Evolutionary conservation across 2,113 vertebrate genomes (phyloP).

Genomic region (Lampris incognitus): DNA sequence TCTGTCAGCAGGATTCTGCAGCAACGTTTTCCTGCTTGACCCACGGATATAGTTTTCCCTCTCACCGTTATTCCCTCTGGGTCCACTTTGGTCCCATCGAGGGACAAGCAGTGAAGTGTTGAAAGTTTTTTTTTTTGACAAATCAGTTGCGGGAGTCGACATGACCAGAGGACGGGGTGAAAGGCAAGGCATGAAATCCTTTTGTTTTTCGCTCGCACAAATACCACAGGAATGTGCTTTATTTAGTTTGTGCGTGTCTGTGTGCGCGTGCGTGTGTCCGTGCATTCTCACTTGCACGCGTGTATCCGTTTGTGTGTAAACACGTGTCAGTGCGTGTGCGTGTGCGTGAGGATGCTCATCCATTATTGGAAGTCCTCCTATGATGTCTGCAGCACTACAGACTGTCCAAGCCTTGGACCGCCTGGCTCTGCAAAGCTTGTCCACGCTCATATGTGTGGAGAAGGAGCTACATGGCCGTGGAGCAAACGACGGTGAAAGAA

Average conservation of each 20-base stretch:
- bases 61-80: neutral
- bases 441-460: constrained; percentile 38
- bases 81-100: neutral
- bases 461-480: constrained; percentile 26
- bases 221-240: constrained; percentile 80
- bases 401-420: constrained; percentile 57
- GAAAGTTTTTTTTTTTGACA: constrained; percentile 67
- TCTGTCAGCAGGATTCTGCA: constrained; percentile 44
- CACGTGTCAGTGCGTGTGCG: constrained; percentile 32
- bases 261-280: constrained; percentile 39
- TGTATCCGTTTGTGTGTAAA: constrained; percentile 32
- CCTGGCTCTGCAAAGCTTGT: constrained; percentile 54
- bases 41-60: neutral
- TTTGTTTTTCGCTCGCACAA: constrained; percentile 77
- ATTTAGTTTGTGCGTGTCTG: constrained; percentile 42
- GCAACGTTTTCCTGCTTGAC: neutral
- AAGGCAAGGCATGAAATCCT: constrained; percentile 67
- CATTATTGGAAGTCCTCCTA: constrained; percentile 62
- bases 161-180: constrained; percentile 54
- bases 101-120: constrained; percentile 46
- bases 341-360: constrained; percentile 60
- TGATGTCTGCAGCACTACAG: constrained; percentile 65
- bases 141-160: constrained; percentile 47
- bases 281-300: neutral
- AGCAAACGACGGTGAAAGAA: constrained; percentile 3